Percentiles rank a stretch among this genome's conserved stretches.
Conservation (phyloP, 2,888 invertebrate genomes). For the Apodemia mormo region DNA sequence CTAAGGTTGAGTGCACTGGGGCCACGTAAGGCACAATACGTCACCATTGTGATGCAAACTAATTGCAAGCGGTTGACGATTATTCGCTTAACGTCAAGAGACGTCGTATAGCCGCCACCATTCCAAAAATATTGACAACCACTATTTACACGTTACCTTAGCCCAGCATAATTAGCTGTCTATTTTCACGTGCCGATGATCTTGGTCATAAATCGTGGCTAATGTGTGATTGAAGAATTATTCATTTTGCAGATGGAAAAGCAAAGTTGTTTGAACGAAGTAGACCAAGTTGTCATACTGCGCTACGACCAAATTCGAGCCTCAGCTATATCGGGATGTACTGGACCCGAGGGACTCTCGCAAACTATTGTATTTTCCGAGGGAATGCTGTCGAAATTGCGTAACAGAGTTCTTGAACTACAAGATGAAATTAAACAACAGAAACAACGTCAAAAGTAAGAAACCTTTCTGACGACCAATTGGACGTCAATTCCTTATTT, state of each 20-base stretch:
- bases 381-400: conserved; percentile 77
- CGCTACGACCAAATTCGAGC: conserved; percentile 86
- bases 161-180: too few relatives aligned
- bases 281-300: conserved; percentile 86
- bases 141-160: background rate
- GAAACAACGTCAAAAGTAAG: conserved; percentile 82
- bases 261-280: conserved; percentile 89
- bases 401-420: conserved; percentile 84
- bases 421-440: conserved; percentile 85
- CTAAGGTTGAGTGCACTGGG: too few relatives aligned
- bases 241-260: conserved; percentile 82
- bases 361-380: conserved; percentile 85
- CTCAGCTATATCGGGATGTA: conserved; percentile 65
- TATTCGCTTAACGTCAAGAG: too few relatives aligned
- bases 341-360: conserved; percentile 61
- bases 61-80: too few relatives aligned
- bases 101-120: too few relatives aligned
- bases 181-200: too few relatives aligned
- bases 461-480: conserved; percentile 7
- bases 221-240: background rate
- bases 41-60: too few relatives aligned
- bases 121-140: too few relatives aligned
- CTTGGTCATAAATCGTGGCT: too few relatives aligned
- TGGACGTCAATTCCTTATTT: too few relatives aligned
- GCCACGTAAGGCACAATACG: too few relatives aligned